Base-by-base conservation (phyloP, 2,113 vertebrate genomes). In the Hystrix brachyura region DNA sequence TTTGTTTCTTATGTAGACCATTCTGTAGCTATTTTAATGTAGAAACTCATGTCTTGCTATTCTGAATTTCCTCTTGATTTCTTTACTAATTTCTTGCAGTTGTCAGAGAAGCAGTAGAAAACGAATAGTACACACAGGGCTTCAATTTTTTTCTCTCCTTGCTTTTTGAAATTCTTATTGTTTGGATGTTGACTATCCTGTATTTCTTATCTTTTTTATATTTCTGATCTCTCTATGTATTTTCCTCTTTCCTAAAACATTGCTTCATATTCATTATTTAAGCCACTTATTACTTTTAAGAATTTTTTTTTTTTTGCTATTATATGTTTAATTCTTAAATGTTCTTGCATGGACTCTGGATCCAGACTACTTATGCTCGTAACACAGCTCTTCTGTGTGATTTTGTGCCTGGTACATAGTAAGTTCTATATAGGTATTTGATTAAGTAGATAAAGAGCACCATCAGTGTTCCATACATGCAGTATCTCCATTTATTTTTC, bases 131-230 rank as follows among this genome's bases (percentile, higher is more conserved):
- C 4, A 59, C 13, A 46, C 27, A 38, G 11, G 64, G 25, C 8
- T 64, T 85, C 7, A 7, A 48, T 67, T 87, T 25, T 60, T 60
- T 18, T 90, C 74, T 59, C 1, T 55, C 90, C 13, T 84, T 7
- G 48, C 48, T 90, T 57, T 89, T 43, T 76, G n/a, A 87, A 95
- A 82, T 7, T 67, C 82, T 64, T 90, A 78, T 84, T 93, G 94
- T 53, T 94, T 94, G 34, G 5, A 57, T 90, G 13, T 83, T 85
- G 25, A 91, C 71, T 59, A 92, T 87, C 10, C 53, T 92, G 29
- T 3, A 17, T 85, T 92, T 92, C 32, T 87, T 78, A 29, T 90
- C 25, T 13, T 43, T 86, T 78, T 29, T 5, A 38, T 65, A 46
- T 53, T 34, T 95, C 48, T 94, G 19, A 90, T 38, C 25, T 69